Evolutionary conservation across 1,140 invertebrate species (phyloP).

Genomic region (Laodelphax striatellus): DNA sequence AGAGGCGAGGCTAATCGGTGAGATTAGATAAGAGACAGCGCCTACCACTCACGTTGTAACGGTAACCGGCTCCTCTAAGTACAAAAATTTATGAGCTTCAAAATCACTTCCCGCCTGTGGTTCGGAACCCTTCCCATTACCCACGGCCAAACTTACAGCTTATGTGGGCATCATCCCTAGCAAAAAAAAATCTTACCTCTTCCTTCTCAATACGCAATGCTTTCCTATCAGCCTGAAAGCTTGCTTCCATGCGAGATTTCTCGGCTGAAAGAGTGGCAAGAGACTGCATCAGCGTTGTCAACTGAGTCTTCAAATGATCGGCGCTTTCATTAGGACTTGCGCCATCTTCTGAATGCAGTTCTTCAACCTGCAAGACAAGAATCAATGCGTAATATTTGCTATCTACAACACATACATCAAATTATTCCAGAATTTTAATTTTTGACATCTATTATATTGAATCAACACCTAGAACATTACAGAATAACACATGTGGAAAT

Average conservation of each 20-base stretch:
- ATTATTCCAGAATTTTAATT: neutral
- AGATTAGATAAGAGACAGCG: too few relatives aligned
- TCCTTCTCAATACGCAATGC: conserved; percentile 54
- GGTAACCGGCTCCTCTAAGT: too few relatives aligned
- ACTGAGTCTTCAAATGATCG: conserved; percentile 38
- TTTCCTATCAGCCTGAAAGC: conserved; percentile 67
- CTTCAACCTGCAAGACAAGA: conserved; percentile 1
- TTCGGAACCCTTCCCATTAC: too few relatives aligned
- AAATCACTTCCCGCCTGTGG: too few relatives aligned
- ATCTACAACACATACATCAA: neutral
- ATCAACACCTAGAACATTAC: neutral
- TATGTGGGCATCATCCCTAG: too few relatives aligned
- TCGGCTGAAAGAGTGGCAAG: conserved; percentile 67
- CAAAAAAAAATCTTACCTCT: conserved; percentile 31
- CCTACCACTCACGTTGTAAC: too few relatives aligned
- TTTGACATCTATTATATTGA: neutral
- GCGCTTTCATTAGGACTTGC: conserved; percentile 13
- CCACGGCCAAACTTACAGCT: too few relatives aligned
- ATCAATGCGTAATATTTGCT: neutral
- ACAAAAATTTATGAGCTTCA: too few relatives aligned
- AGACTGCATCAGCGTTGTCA: conserved; percentile 59
- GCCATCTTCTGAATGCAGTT: too few relatives aligned
- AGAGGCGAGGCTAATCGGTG: too few relatives aligned
- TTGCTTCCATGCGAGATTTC: conserved; percentile 71
- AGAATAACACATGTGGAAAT: neutral